Conservation (phyloP, 2,888 invertebrate genomes). For the Neria commutata region DNA sequence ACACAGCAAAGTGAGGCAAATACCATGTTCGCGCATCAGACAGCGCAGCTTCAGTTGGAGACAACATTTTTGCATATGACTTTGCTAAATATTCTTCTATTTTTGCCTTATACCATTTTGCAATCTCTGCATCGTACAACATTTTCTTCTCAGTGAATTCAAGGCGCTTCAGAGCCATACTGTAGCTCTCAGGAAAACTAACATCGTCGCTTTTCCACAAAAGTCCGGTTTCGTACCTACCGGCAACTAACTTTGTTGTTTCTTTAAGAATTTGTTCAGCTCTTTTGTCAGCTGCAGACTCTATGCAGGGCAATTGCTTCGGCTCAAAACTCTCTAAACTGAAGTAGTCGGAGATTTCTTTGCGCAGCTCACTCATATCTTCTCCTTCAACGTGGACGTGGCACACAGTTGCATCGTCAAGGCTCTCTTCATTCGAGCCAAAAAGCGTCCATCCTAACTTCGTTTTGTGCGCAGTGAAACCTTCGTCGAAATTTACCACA, state of each 20-base stretch:
- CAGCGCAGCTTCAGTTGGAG: constrained; percentile 18
- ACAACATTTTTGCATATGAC: constrained; percentile 26
- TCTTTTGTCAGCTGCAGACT: constrained; percentile 9
- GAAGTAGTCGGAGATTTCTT: too few relatives aligned
- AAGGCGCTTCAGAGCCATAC: constrained; percentile 25
- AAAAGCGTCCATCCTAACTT: constrained; percentile 13
- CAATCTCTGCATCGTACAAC: constrained; percentile 15
- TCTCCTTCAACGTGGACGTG: too few relatives aligned
- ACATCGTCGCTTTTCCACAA: constrained; percentile 33
- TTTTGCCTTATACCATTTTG: constrained; percentile 19
- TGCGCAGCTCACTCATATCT: too few relatives aligned
- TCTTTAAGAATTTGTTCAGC: constrained; percentile 2
- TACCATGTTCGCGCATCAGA: neutral
- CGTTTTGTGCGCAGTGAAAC: too few relatives aligned
- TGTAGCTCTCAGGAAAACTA: constrained; percentile 4
- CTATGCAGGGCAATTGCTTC: neutral
- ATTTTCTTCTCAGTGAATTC: constrained; percentile 27
- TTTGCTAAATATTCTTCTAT: constrained; percentile 26
- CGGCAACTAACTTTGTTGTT: constrained; percentile 18
- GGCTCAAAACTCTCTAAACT: too few relatives aligned
- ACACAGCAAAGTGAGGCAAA: constrained; percentile 36
- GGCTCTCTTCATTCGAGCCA: constrained; percentile 5
- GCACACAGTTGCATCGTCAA: constrained; percentile 7
- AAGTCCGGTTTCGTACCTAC: constrained; percentile 31
- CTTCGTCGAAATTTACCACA: too few relatives aligned